These are phyloP conservation scores for Drosophila eohydei DNA, from an alignment of 2,888 invertebrate species.

Conservation along the genomic window DNA sequence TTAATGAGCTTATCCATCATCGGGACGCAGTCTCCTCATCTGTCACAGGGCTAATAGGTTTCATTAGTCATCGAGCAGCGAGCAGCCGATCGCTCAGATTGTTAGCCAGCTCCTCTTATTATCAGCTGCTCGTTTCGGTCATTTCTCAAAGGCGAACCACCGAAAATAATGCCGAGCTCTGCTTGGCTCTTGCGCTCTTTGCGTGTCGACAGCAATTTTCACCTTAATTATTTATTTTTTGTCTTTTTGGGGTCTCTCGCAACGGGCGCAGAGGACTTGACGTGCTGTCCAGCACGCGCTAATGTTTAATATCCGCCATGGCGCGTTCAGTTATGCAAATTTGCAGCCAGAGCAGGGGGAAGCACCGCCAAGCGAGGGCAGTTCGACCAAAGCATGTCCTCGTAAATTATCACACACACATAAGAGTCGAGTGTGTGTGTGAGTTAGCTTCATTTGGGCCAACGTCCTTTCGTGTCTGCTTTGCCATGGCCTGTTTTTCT, in stretches of 20 bases:
- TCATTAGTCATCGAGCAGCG: conserved; percentile 71
- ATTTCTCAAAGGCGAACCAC: conserved; percentile 63
- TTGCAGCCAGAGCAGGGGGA: conserved; percentile 47
- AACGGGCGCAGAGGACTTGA: conserved; percentile 18
- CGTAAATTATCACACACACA: conserved; percentile 68
- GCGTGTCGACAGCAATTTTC: conserved; percentile 80
- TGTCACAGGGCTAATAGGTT: conserved; percentile 79
- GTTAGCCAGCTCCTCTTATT: conserved; percentile 23
- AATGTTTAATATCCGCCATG: conserved; percentile 77
- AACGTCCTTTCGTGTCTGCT: conserved; percentile 71
- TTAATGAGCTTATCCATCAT: conserved; percentile 79
- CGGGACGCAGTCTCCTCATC: conserved; percentile 62
- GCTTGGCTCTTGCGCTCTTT: conserved; percentile 30
- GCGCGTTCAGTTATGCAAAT: conserved; percentile 81
- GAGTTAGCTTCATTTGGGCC: conserved; percentile 70
- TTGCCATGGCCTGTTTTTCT: conserved; percentile 60
- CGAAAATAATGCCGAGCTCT: conserved; percentile 28
- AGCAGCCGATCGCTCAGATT: conserved; percentile 18
- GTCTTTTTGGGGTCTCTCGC: conserved; percentile 23
- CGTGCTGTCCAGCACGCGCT: conserved; percentile 75
- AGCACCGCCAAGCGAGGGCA: conserved; percentile 39
- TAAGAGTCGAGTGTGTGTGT: conserved; percentile 27
- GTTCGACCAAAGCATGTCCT: conserved; percentile 69
- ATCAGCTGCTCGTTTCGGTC: conserved; percentile 63
- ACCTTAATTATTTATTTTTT: conserved; percentile 75